Conservation (phyloP, 2,888 invertebrate genomes). For the Polydrusus pterygomalis region DNA sequence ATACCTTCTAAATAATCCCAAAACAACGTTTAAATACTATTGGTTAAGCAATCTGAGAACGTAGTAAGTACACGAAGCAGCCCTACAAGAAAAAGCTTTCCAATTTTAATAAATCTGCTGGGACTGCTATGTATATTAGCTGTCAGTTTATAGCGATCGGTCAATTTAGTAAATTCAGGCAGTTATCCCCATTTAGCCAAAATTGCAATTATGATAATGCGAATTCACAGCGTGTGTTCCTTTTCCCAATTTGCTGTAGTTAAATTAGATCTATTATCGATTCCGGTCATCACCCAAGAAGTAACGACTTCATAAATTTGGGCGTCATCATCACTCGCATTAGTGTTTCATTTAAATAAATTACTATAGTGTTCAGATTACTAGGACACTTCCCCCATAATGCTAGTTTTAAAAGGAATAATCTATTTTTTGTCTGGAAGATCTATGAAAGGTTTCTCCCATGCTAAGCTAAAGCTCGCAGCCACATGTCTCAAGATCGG, state of each 20-base stretch:
- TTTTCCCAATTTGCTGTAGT: conserved; percentile 59
- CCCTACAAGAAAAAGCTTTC: too few relatives aligned
- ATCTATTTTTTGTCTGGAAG: too few relatives aligned
- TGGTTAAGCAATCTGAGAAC: too few relatives aligned
- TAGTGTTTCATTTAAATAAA: conserved; percentile 41
- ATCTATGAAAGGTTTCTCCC: too few relatives aligned
- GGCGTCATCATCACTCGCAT: conserved; percentile 55
- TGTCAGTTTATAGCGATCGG: conserved; percentile 30
- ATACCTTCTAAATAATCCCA: too few relatives aligned
- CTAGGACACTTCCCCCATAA: too few relatives aligned
- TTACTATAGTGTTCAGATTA: conserved; percentile 39
- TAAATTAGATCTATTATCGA: conserved; percentile 61
- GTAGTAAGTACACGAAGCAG: too few relatives aligned
- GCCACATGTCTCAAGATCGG: too few relatives aligned
- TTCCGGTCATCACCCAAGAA: conserved; percentile 46
- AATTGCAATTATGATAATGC: conserved; percentile 65
- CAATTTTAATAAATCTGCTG: not conserved
- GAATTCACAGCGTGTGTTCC: conserved; percentile 63
- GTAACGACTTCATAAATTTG: conserved; percentile 57
- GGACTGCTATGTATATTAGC: not conserved
- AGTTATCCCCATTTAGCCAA: conserved; percentile 59
- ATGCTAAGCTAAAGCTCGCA: too few relatives aligned
- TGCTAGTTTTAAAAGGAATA: too few relatives aligned
- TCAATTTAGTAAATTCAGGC: conserved; percentile 39
- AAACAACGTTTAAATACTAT: too few relatives aligned